These are phyloP conservation scores for Diorhabda carinulata DNA, from an alignment of 1,140 invertebrate genomes.

Conservation along the genomic window DNA sequence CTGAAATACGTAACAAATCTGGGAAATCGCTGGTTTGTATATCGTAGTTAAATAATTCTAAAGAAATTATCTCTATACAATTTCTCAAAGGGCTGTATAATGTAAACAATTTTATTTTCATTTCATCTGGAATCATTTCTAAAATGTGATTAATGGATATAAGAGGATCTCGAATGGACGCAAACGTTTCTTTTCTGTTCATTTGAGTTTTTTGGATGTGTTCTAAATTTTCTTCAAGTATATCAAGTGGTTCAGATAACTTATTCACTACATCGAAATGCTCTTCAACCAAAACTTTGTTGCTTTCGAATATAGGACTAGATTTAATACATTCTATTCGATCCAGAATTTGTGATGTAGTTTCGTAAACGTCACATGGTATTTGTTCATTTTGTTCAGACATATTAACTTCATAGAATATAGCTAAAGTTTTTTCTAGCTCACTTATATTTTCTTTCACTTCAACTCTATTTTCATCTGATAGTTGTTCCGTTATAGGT, in stretches of 20 bases:
- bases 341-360: slow-evolving; percentile 38
- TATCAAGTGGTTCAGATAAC: slow-evolving; percentile 31
- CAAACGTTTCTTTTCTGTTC: slow-evolving; percentile 31
- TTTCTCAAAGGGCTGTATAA: slow-evolving; percentile 34
- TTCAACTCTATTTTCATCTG: slow-evolving; percentile 17
- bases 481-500: slow-evolving; percentile 31
- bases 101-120: slow-evolving; percentile 28
- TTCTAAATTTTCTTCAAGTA: slow-evolving; percentile 31
- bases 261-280: slow-evolving; percentile 33
- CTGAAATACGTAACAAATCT: slow-evolving; percentile 20
- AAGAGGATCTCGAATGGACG: slow-evolving; percentile 27
- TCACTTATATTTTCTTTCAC: slow-evolving; percentile 34
- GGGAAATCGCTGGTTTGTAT: slow-evolving; percentile 28
- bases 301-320: slow-evolving; percentile 26
- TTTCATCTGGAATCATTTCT: slow-evolving; percentile 26
- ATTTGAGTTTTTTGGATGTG: slow-evolving; percentile 32
- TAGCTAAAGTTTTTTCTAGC: slow-evolving; percentile 36
- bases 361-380: slow-evolving; percentile 31
- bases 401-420: slow-evolving; percentile 34
- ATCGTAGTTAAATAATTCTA: slow-evolving; percentile 39
- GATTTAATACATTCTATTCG: slow-evolving; percentile 38
- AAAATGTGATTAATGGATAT: slow-evolving; percentile 31
- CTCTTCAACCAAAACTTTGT: slow-evolving; percentile 27
- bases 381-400: slow-evolving; percentile 35
- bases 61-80: slow-evolving; percentile 39